Conservation (phyloP, 2,888 invertebrate genomes). For the Tenthredo distinguenda region DNA sequence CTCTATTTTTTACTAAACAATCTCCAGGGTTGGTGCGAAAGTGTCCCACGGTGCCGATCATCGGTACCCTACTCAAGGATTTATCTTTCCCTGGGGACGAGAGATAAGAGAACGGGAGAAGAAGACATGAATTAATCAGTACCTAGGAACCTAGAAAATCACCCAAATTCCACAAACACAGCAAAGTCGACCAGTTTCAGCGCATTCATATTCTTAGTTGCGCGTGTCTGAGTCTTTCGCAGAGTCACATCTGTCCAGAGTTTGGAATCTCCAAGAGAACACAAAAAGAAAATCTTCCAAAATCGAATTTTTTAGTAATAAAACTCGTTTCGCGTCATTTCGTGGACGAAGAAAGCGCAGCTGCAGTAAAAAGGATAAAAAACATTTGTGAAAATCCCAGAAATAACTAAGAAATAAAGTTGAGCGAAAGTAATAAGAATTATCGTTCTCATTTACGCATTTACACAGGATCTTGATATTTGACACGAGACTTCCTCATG, state of each 20-base stretch:
- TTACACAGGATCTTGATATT: background rate
- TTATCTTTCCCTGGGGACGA: background rate
- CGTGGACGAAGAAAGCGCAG: too few relatives aligned
- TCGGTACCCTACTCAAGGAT: conserved; percentile 12
- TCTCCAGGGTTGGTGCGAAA: background rate
- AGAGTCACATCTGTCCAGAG: background rate
- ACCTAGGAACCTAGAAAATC: background rate
- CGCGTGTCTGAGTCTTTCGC: background rate
- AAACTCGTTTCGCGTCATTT: background rate
- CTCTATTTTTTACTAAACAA: background rate
- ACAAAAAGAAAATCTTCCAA: background rate
- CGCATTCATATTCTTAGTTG: background rate
- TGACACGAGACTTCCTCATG: background rate
- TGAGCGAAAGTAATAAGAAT: background rate
- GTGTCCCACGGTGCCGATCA: background rate
- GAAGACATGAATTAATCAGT: background rate
- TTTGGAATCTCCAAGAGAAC: background rate
- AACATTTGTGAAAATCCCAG: background rate
- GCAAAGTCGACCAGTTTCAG: background rate
- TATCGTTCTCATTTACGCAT: background rate
- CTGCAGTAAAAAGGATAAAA: too few relatives aligned
- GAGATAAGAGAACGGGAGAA: background rate
- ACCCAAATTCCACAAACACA: background rate
- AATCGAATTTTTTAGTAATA: background rate
- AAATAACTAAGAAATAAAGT: background rate